Evolutionary conservation across 2,113 vertebrate genomes (phyloP).

Genomic region (Siphamia tubifer): DNA sequence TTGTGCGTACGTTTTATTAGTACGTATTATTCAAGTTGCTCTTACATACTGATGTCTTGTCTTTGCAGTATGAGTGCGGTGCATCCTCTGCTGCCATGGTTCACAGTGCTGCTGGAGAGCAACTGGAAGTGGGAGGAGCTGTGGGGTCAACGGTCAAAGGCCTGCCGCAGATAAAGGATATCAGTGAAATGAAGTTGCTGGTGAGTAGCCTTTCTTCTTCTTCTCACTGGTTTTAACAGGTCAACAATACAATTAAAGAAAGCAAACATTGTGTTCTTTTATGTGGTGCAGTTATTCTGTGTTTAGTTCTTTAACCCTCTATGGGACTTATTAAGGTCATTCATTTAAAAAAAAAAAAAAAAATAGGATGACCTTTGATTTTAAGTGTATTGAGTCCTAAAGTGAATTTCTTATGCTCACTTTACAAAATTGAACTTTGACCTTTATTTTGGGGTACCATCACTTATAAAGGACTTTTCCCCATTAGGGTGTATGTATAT

Average conservation of each 20-base stretch:
- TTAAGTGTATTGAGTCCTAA: no score
- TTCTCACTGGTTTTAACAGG: not conserved
- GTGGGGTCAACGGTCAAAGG: slow-evolving; percentile 40
- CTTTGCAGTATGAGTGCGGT: slow-evolving; percentile 55
- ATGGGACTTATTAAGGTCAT: no score
- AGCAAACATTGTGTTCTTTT: not conserved
- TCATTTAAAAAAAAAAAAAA: no score
- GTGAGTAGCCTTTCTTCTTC: slow-evolving; percentile 53
- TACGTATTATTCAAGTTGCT: not conserved
- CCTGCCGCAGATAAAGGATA: slow-evolving; percentile 53
- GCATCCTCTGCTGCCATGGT: slow-evolving; percentile 20
- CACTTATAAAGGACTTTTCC: no score
- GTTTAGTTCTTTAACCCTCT: no score
- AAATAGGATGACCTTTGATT: no score
- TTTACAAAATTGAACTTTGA: no score
- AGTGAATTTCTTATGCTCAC: no score
- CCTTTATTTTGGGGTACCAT: no score
- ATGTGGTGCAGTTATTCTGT: no score
- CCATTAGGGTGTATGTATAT: no score
- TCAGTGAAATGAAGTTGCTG: slow-evolving; percentile 61
- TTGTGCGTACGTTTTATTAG: not conserved
- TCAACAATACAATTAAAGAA: not conserved
- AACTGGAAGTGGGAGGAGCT: slow-evolving; percentile 40
- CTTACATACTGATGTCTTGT: slow-evolving; percentile 28
- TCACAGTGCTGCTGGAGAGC: slow-evolving; percentile 25